Base-by-base conservation (phyloP, 2,888 invertebrate species). In the Drosophila pseudotakahashii region DNA sequence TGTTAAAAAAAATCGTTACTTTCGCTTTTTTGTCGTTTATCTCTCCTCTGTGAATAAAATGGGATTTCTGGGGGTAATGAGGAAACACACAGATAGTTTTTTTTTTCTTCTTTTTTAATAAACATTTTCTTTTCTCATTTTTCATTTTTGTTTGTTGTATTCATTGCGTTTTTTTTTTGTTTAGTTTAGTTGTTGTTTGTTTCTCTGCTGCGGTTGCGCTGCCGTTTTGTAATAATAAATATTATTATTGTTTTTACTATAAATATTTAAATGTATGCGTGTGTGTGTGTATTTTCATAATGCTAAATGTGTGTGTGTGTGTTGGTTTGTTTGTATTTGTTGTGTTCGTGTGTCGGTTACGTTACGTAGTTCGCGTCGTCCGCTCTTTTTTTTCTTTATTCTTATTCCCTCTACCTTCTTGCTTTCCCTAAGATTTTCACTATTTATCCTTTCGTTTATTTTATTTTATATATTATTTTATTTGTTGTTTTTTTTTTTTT, bases 171-270 rank as follows among this genome's bases (percentile, higher is more conserved):
- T 42, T 66, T 61, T 70, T 73, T 68, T 73, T 64, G 67, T 69
- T 70, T 73, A 57, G 60, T 48, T 79, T 75, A 61, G 67, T 69
- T 74, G 61, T 68, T 66, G 62, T 48, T 60, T 75, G 57, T 78
- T 68, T 60, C 70, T 70, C 50, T 74, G 52, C 61, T 75, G 71
- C 51, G 19, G 45, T 61, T 66, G 54, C 62, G 59, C 55, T 68
- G 51, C 63, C 63, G 53, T 72, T 53, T 66, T 51, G 54, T 81
- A 77, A 83, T 86, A 75, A 83, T 86, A 83, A 79, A 83, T 83
- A 83, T 61, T 69, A 60, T 71, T 71, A 63, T 71, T 78, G 77
- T 74, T 76, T 79, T 77, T 78, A 77, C 79, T 81, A 81, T 76
- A 80, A 77, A 78, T 85, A 81, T 81, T 80, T 79, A 79, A 72